These are phyloP conservation scores for Phenganax stokvisi DNA, from an alignment of 92 coral and sea anemone genomes.

Conservation along the genomic window DNA sequence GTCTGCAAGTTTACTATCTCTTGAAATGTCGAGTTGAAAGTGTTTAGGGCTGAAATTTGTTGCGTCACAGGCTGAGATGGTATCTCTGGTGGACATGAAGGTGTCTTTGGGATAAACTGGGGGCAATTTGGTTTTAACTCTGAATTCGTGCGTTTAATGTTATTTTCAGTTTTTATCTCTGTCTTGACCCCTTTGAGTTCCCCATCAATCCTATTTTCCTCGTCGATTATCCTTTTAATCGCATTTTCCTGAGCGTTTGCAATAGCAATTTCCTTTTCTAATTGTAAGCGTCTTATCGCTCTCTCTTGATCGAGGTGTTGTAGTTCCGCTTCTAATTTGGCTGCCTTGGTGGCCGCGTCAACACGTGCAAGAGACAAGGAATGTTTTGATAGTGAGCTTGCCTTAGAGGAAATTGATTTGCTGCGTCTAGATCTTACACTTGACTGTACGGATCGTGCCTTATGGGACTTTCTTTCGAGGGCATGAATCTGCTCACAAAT, in stretches of 20 bases:
- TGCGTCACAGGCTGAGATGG: too few species aligned
- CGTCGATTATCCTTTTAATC: conserved; percentile 21
- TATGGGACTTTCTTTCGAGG: conserved; percentile 31
- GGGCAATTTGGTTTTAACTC: too few species aligned
- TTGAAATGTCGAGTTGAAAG: conserved; percentile 18
- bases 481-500: conserved; percentile 40
- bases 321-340: conserved; percentile 48
- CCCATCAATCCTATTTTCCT: not conserved
- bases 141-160: too few species aligned
- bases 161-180: not conserved
- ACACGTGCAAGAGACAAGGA: not conserved
- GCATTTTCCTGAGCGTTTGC: conserved; percentile 50
- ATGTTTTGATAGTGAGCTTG: too few species aligned
- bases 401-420: conserved; percentile 31
- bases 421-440: conserved; percentile 8
- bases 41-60: not conserved
- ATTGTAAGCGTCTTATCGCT: conserved; percentile 42
- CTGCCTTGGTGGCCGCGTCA: conserved; percentile 39
- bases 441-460: conserved; percentile 6
- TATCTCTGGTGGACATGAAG: too few species aligned
- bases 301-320: conserved; percentile 44
- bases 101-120: too few species aligned
- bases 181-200: conserved; percentile 27
- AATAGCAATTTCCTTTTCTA: conserved; percentile 42
- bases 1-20: conserved; percentile 44